Base-by-base conservation (phyloP, 30 jellyfish, hydroid and myxozoan genomes). In the Aurelia aurita region DNA sequence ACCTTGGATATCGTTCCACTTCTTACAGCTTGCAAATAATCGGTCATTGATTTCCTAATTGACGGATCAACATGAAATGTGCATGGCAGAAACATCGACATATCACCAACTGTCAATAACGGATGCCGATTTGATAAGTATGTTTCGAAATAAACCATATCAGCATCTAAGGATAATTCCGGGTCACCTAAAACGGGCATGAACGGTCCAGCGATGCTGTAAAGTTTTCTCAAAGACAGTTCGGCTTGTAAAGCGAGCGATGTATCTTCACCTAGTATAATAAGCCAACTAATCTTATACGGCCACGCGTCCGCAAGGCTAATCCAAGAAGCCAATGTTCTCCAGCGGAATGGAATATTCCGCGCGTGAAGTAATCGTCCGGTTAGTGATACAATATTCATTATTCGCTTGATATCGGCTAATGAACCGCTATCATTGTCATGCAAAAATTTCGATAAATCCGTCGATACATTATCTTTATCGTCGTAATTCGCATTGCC, bases 251-350 rank as follows among this genome's bases (percentile, higher is more conserved):
- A 45, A 57, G 68, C 74, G 63, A 94, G 87, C 19, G 90, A 34
- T 28, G 90, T 19, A 60, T 94, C 99, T 53, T 81, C 93, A 8
- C 97, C 87, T 73, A 94, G 55, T 28, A 94, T 44, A 9, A 95
- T 88, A 58, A 94, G 60, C 99, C 99, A 94, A 69, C 93, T 90
- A 69, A 89, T 88, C 69, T 94, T 94, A 59, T 89, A 89, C 9
- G 99, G 99, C 99, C 99, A 94, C 25, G 92, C 96, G 74, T 94
- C 99, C 58, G 98, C 96, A 9, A 94, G 82, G 43, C 96, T 83
- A 19, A 94, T 96, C 99, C 99, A 94, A 19, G 96, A 89, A 19
- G 97, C 99, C 31, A 94, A 77, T 15, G 96, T 79, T 28, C 93
- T 67, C 97, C 97, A 94, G 29, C 96, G 97, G 57, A 94, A 94